Percentiles rank a stretch among this genome's conserved stretches.
phyloP scores from a whole-genome alignment of 1,140 invertebrate species.

The Leptopilina boulardi region DNA sequence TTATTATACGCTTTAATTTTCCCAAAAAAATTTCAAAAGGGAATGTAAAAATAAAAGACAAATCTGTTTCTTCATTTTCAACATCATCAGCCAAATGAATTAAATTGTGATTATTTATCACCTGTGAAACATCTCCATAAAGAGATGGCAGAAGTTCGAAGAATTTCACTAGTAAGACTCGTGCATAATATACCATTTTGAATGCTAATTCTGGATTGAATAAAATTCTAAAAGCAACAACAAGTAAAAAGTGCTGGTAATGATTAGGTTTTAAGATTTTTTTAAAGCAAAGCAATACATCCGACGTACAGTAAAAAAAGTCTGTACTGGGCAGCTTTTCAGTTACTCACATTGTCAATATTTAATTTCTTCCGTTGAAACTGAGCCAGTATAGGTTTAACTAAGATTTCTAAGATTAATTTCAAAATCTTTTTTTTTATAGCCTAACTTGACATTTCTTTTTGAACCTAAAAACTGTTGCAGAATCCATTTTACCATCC shows the following conservation, averaged over 20 bases:
- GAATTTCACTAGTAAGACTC: conserved; percentile 8
- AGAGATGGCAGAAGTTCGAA: conserved; percentile 17
- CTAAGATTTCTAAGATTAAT: not conserved
- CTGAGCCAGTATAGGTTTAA: conserved; percentile 8
- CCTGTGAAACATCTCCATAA: not conserved
- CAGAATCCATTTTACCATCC: conserved; percentile 33
- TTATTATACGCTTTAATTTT: conserved; percentile 29
- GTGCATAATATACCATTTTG: conserved; percentile 11
- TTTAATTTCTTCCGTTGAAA: conserved; percentile 42
- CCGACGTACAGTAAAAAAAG: conserved; percentile 38
- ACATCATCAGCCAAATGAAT: conserved; percentile 38
- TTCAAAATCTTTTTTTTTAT: not conserved
- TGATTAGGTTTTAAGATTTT: conserved; percentile 5
- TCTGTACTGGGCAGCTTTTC: not conserved
- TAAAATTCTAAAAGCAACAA: not conserved
- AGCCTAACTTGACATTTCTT: not conserved
- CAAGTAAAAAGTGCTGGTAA: not conserved
- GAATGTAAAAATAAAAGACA: not conserved
- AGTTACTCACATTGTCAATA: conserved; percentile 3
- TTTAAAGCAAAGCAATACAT: not conserved
- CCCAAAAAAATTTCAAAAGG: conserved; percentile 32
- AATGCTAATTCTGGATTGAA: not conserved
- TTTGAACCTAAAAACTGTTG: conserved; percentile 13
- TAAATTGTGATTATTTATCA: conserved; percentile 29
- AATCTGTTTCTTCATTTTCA: not conserved